Evolutionary conservation across 2,797 vertebrate genomes (phyloP), one percentile per base, ranked within the genome.

Genomic region (Argya squamiceps): DNA sequence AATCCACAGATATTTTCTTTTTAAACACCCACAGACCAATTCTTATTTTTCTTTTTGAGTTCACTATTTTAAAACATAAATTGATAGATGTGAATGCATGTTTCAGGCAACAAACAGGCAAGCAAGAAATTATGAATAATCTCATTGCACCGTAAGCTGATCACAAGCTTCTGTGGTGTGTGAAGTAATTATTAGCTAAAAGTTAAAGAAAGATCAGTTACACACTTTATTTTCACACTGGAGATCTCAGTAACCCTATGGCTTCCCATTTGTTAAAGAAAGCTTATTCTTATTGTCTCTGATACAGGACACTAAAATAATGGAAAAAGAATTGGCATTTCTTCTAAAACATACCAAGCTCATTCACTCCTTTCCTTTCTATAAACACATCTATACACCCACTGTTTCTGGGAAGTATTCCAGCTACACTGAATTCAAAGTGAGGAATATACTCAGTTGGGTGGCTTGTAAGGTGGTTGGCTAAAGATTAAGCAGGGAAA

Each of bases 391-490:
- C 53, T 85, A 80, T 71, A 78, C 92, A 95, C 93, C 89, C 93
- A 94, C 96, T 93, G 92, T 15, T 96, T 96, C 96, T 93, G 93
- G 96, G 95, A 96, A 88, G 29, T 77, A 89, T 95, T 97, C 96
- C 96, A 96, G 65, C 56, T 92, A 71, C 65, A 89, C 14, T 69
- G 81, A 94, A 91, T 92, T 93, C 75, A 73, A 91, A 95, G 60
- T 64, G 71, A 92, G 68, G 77, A 77, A 84, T 91, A 92, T 62
- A 81, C 87, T 85, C 89, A 83, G 87, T 74, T 93, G 94, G 84
- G 41, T 74, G 60, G n/a, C 81, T 96, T 94, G 86, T 94, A 91
- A 91, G 78, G 64, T 73, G 43, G 32, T 75, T 94, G 82, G 65
- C 75, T 89, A 71, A 87, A 95, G 78, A 92, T 85, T 92, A 88